Percentiles rank a stretch among this genome's conserved stretches.
phyloP scores from a whole-genome alignment of 2,797 vertebrate genomes.

The Mastacembelus armatus region DNA sequence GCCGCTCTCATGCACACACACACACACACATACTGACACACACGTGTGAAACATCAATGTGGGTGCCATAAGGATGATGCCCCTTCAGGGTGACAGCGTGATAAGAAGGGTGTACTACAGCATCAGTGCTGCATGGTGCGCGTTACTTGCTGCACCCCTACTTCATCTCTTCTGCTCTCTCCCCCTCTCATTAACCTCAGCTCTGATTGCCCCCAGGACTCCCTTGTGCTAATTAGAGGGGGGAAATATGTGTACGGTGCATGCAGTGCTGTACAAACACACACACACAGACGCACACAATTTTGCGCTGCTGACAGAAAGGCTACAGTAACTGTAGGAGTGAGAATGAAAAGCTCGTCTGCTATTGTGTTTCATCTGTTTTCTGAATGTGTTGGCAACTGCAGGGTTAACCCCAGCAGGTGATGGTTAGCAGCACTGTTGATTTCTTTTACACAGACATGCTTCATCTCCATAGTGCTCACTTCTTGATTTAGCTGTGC shows the following conservation, averaged over 20 bases:
- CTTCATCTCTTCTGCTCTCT: constrained; percentile 60
- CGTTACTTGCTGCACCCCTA: constrained; percentile 58
- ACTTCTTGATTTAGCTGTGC: constrained; percentile 43
- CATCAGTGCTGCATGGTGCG: constrained; percentile 48
- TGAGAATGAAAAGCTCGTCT: constrained; percentile 77
- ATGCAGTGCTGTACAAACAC: constrained; percentile 62
- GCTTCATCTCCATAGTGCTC: constrained; percentile 58
- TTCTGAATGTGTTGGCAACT: constrained; percentile 70
- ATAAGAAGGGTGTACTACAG: constrained; percentile 73
- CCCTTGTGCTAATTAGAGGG: constrained; percentile 83
- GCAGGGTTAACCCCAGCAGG: constrained; percentile 76
- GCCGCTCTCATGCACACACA: constrained; percentile 17
- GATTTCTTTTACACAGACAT: constrained; percentile 67
- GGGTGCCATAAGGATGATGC: constrained; percentile 62
- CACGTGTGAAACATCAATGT: constrained; percentile 59
- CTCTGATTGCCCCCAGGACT: constrained; percentile 84
- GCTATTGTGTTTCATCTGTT: constrained; percentile 74
- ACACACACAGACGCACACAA: constrained; percentile 38
- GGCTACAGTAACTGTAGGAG: constrained; percentile 69
- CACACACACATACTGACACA: constrained; percentile 66
- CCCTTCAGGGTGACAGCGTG: constrained; percentile 82
- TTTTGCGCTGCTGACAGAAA: constrained; percentile 69
- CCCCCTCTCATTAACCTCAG: constrained; percentile 83
- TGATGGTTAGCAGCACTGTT: constrained; percentile 74
- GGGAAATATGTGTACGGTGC: constrained; percentile 80